Conservation (phyloP, 2,797 vertebrate genomes). For the Chelidonichthys spinosus region DNA sequence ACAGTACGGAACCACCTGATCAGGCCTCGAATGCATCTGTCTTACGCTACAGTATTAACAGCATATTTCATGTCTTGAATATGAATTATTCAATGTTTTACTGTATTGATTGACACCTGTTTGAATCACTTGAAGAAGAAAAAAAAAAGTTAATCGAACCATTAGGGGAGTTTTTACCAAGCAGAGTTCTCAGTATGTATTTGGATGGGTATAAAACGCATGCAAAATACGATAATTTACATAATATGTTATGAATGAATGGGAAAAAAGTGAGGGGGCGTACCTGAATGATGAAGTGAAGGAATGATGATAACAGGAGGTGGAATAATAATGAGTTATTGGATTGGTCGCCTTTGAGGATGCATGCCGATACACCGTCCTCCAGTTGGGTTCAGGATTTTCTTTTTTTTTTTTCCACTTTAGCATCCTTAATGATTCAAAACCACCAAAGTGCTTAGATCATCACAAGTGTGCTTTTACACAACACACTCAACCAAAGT, state of each 20-base stretch:
- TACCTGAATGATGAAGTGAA: conserved; percentile 43
- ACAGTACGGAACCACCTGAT: no score
- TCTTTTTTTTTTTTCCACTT: conserved; percentile 60
- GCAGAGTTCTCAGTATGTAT: conserved; percentile 2
- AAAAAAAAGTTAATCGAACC: background rate
- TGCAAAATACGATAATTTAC: conserved; percentile 25
- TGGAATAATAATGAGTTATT: conserved; percentile 54
- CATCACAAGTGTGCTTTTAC: conserved; percentile 72
- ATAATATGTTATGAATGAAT: conserved; percentile 41
- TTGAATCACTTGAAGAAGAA: background rate
- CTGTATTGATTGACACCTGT: background rate
- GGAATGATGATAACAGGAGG: conserved; percentile 3
- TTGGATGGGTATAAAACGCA: conserved; percentile 4
- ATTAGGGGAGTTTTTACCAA: background rate
- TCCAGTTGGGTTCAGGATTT: conserved; percentile 56
- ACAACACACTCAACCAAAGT: conserved; percentile 62
- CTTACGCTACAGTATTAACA: no score
- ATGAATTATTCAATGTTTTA: background rate
- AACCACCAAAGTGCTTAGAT: conserved; percentile 72
- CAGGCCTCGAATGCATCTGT: background rate
- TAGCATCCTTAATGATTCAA: conserved; percentile 72
- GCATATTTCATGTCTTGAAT: no score
- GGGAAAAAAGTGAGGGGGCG: conserved; percentile 32
- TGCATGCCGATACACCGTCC: conserved; percentile 58
- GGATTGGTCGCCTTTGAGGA: conserved; percentile 25